Evolutionary conservation across 2,113 vertebrate species (phyloP), one percentile per base, ranked within the genome.

Genomic region (Hucho hucho): DNA sequence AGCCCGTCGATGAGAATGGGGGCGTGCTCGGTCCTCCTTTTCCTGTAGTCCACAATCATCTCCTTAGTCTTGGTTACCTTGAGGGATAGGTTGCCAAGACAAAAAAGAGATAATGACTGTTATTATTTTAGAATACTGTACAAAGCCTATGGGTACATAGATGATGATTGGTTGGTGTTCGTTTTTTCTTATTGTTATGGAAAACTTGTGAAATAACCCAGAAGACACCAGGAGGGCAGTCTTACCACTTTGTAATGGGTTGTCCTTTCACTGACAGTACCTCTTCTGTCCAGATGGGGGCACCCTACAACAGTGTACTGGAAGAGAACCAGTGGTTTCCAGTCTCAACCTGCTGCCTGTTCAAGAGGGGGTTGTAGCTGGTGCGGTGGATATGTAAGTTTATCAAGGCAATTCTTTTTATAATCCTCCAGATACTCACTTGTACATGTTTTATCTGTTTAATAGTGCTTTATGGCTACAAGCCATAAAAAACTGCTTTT

Each of bases 361-460:
- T n/a, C 4, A n/a, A 20, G 18, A 16, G 58, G n/a, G 37, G 37
- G 37, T 43, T 61, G 58, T 61, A n/a, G 18, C 58, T 61, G 58
- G n/a, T 22, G 9, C 2, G 7, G 37, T 43, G 37, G 9, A 43
- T 61, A 14, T 69, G 87, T 88, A 83, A 90, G 89, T 91, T 91
- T 92, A 90, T 91, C 87, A 90, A 90, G 90, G 37, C 92, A 92
- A 87, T 91, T 91, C 87, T 77, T 87, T 89, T 90, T 90, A 90
- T 82, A 87, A 88, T 89, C 85, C 90, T 91, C 89, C 69, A 80
- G 90, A 88, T 88, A 86, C 88, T 88, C 88, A 77, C 90, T 90
- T 83, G 59, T 66, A 25, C 78, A 1, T 89, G 88, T 89, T 91
- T 91, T 91, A 90, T 90, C 89, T 90, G 82, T 89, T 88, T 90